phyloP scores from a whole-genome alignment of 2,797 vertebrate species.

The Sebastes wilsoni region DNA sequence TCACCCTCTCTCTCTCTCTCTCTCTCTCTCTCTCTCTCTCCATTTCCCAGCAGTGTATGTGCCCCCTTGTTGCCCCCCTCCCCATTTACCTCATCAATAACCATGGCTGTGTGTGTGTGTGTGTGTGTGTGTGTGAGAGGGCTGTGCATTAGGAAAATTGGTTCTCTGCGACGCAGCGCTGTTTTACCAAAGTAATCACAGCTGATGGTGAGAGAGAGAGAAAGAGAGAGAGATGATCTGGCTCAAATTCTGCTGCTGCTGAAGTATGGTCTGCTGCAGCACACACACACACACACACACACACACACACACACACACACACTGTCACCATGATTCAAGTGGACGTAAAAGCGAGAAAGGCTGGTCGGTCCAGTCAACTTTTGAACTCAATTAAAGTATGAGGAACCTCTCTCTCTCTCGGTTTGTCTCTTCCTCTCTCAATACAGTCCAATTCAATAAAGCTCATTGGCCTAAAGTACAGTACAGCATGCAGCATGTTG shows the following conservation, averaged over 20 bases:
- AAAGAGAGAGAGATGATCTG: slow-evolving; percentile 63
- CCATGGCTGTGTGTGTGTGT: slow-evolving; percentile 47
- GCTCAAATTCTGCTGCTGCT: slow-evolving; percentile 67
- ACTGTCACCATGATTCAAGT: slow-evolving; percentile 67
- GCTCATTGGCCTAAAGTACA: neutral
- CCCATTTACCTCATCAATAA: slow-evolving; percentile 84
- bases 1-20: slow-evolving; percentile 3
- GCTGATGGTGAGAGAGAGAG: slow-evolving; percentile 70
- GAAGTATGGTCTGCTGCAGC: slow-evolving; percentile 55
- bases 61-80: slow-evolving; percentile 73
- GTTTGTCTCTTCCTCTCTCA: slow-evolving; percentile 16
- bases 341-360: slow-evolving; percentile 64
- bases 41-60: slow-evolving; percentile 75
- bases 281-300: slow-evolving; percentile 36
- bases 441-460: slow-evolving; percentile 39
- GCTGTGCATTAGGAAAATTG: slow-evolving; percentile 83
- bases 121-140: slow-evolving; percentile 42
- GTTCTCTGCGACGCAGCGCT: slow-evolving; percentile 79
- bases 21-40: slow-evolving; percentile 31
- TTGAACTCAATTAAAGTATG: slow-evolving; percentile 73
- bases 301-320: slow-evolving; percentile 34
- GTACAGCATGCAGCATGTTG: neutral
- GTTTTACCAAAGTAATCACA: slow-evolving; percentile 83
- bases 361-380: slow-evolving; percentile 62
- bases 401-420: slow-evolving; percentile 20